These are phyloP conservation scores for Zoanthus sansibaricus DNA, from an alignment of 92 coral and sea anemone species.

Conservation along the genomic window DNA sequence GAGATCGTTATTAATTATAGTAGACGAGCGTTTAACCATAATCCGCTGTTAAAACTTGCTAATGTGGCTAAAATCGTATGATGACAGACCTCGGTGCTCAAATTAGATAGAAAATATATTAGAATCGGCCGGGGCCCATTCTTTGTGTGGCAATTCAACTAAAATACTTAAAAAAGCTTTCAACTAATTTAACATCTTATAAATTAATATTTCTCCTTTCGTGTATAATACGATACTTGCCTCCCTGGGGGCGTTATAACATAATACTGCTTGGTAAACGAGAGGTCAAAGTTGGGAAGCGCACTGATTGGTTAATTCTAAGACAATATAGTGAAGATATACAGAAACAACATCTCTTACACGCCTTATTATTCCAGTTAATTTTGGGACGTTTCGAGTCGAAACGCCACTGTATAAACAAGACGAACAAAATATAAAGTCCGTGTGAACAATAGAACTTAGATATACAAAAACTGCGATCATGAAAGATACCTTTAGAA, in stretches of 20 bases:
- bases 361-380: conserved; percentile 13
- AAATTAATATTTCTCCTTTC: conserved; percentile 22
- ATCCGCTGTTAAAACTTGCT: conserved; percentile 55
- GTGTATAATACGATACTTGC: conserved; percentile 37
- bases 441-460: not conserved
- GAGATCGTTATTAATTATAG: conserved; percentile 37
- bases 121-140: not conserved
- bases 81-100: conserved; percentile 44
- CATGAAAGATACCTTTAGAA: not conserved
- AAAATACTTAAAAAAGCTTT: not conserved
- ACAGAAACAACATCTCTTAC: conserved; percentile 11
- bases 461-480: not conserved
- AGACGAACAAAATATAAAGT: not conserved
- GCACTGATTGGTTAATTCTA: conserved; percentile 37
- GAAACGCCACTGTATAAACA: not conserved
- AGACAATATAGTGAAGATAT: conserved; percentile 10
- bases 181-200: not conserved
- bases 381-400: not conserved
- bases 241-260: conserved; percentile 47
- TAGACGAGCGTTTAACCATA: conserved; percentile 46
- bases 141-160: not conserved
- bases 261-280: conserved; percentile 45
- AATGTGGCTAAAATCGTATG: conserved; percentile 51
- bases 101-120: conserved; percentile 24
- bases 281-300: conserved; percentile 39